Conservation (phyloP, 1,140 invertebrate genomes). For the Acyrthosiphon pisum region DNA sequence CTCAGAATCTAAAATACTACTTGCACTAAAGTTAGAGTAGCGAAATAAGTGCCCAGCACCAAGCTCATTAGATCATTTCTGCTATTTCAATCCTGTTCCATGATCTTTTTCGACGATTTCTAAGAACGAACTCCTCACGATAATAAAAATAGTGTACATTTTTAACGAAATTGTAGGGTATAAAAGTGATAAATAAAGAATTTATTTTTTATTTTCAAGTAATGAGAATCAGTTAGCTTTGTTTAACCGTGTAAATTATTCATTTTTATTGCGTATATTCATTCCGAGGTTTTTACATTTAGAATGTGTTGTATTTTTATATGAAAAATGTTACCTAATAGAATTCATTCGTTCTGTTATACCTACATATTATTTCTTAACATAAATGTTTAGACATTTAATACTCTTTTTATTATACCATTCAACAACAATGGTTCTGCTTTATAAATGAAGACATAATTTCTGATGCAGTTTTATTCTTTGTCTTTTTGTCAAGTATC, state of each 20-base stretch:
- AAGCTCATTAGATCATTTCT: not conserved
- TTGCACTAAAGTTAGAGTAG: not conserved
- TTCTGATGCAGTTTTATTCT: not conserved
- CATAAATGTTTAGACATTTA: not conserved
- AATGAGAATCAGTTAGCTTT: not conserved
- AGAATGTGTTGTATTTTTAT: not conserved
- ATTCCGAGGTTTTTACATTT: not conserved
- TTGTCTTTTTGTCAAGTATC: not conserved
- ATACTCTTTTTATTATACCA: constrained; percentile 2
- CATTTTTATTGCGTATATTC: not conserved
- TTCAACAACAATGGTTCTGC: not conserved
- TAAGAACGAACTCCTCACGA: not conserved
- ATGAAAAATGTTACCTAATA: not conserved
- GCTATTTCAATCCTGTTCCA: not conserved
- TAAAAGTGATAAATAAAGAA: not conserved
- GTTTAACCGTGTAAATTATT: not conserved
- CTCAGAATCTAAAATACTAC: no score
- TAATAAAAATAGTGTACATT: not conserved
- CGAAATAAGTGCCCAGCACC: not conserved
- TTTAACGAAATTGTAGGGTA: not conserved
- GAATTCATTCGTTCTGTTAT: not conserved
- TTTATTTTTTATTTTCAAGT: not conserved
- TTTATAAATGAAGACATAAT: not conserved
- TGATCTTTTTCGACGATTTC: not conserved
- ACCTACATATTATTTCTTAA: not conserved